Evolutionary conservation across 2,797 vertebrate species (phyloP).

Genomic region (Urophycis tenuis): DNA sequence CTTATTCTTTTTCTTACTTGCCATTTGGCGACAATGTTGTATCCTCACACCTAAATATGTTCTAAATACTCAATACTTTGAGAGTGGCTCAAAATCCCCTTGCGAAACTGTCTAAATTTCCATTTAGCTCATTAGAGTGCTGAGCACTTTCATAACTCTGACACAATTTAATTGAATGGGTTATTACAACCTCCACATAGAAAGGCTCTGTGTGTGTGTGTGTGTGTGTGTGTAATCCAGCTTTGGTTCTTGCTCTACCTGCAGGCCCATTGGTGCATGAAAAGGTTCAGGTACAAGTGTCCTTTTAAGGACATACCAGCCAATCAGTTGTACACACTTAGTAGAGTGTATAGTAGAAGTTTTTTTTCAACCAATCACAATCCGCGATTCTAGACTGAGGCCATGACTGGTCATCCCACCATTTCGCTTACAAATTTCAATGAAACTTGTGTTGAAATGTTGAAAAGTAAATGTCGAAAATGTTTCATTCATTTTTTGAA

Average conservation of each 20-base stretch:
- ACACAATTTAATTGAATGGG: not conserved
- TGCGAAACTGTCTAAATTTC: not conserved
- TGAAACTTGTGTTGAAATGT: not conserved
- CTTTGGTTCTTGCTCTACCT: not conserved
- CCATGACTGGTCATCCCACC: not conserved
- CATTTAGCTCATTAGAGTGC: not conserved
- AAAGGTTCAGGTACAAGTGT: not conserved
- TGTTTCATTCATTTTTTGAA: too few relatives aligned
- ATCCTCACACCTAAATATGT: not conserved
- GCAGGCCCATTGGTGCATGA: not conserved
- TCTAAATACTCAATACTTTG: not conserved
- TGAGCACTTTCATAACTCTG: conserved; percentile 1
- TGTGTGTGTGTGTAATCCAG: conserved; percentile 4
- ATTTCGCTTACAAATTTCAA: not conserved
- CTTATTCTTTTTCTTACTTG: not conserved
- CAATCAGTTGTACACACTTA: not conserved
- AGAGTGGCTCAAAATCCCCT: not conserved
- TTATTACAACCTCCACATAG: not conserved
- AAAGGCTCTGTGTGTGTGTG: not conserved
- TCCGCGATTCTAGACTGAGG: not conserved
- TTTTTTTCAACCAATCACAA: not conserved
- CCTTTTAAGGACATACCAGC: not conserved
- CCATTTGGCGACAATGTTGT: not conserved
- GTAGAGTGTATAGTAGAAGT: too few relatives aligned
- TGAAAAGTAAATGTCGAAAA: too few relatives aligned